These are phyloP conservation scores for Muscicapa adusta DNA, from an alignment of 2,113 vertebrate species.

Conservation along the genomic window DNA sequence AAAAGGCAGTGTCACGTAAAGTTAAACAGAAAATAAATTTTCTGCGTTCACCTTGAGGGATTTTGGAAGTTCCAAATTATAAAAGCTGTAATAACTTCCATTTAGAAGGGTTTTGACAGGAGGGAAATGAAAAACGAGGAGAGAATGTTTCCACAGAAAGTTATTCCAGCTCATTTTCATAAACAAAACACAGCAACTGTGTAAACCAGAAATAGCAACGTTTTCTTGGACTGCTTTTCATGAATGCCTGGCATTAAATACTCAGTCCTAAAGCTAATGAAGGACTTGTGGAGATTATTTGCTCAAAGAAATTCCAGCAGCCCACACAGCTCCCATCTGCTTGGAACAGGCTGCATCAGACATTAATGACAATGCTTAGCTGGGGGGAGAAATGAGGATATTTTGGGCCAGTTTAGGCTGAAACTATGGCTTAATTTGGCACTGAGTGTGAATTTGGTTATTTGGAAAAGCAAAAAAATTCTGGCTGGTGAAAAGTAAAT, in stretches of 20 bases:
- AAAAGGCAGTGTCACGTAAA: neutral
- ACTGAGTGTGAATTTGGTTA: neutral
- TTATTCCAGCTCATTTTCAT: neutral
- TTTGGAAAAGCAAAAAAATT: neutral
- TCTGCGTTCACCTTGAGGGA: neutral
- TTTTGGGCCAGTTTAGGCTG: neutral
- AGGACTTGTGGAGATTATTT: neutral
- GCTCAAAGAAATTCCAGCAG: neutral
- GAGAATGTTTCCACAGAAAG: neutral
- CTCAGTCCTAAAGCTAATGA: neutral
- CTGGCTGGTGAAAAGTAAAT: neutral
- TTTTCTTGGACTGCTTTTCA: neutral
- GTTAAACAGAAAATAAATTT: neutral
- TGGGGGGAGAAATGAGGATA: neutral
- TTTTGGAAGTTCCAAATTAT: neutral
- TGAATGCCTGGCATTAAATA: neutral
- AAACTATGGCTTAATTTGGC: neutral
- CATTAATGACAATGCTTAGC: neutral
- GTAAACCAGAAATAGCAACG: neutral
- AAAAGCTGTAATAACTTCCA: neutral
- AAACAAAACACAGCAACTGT: neutral
- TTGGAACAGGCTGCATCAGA: neutral
- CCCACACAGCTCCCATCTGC: conserved; percentile 12
- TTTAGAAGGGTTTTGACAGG: neutral
- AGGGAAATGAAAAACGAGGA: neutral